A percentile compares a stretch with the other conserved stretches of the same genome.
phyloP scores from a whole-genome alignment of 2,888 invertebrate species.

The Anorthoa munda region DNA sequence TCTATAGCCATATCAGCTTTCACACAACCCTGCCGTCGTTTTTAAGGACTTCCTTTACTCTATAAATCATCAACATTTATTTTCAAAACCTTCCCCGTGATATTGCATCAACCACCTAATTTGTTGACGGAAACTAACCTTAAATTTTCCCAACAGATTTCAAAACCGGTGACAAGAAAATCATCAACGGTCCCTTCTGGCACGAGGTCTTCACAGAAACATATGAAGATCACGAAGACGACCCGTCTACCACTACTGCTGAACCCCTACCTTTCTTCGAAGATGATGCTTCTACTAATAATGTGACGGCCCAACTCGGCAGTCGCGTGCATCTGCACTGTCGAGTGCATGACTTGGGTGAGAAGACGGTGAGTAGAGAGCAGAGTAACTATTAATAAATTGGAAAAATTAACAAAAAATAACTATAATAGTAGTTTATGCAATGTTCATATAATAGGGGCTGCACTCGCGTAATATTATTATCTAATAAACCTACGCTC shows the following conservation, averaged over 20 bases:
- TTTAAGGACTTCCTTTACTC: too few relatives aligned
- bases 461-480: too few relatives aligned
- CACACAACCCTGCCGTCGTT: too few relatives aligned
- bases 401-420: too few relatives aligned
- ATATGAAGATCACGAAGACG: slow-evolving; percentile 85
- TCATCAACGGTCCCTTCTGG: slow-evolving; percentile 87
- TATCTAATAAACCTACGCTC: too few relatives aligned
- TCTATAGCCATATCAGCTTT: too few relatives aligned
- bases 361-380: slow-evolving; percentile 92
- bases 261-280: slow-evolving; percentile 94
- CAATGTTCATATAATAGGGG: too few relatives aligned
- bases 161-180: slow-evolving; percentile 86
- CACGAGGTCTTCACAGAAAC: slow-evolving; percentile 86
- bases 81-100: too few relatives aligned
- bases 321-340: slow-evolving; percentile 93
- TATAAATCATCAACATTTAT: too few relatives aligned
- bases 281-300: slow-evolving; percentile 92
- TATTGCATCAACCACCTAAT: too few relatives aligned
- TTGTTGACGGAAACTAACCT: not conserved
- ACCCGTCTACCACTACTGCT: slow-evolving; percentile 91
- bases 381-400: too few relatives aligned
- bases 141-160: slow-evolving; percentile 76
- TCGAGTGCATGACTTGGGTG: slow-evolving; percentile 93
- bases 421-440: too few relatives aligned
- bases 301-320: slow-evolving; percentile 93